Evolutionary conservation across 1,140 invertebrate genomes (phyloP).

Genomic region (Ceratoteleas bidentatus): DNA sequence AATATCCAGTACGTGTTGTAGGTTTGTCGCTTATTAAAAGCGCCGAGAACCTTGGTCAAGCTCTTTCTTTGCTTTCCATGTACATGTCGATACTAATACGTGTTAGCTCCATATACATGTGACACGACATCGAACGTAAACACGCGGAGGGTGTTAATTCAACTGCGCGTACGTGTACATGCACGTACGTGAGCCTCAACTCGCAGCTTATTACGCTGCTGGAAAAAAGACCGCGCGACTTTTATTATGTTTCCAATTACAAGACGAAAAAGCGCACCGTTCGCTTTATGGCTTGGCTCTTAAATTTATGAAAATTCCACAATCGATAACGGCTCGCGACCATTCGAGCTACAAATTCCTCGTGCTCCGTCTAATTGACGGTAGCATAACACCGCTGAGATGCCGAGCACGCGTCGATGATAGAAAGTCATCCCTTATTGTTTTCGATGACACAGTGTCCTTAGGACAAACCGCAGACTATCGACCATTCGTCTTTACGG

Average conservation of each 20-base stretch:
- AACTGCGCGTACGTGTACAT: slow-evolving; percentile 64
- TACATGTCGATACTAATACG: slow-evolving; percentile 58
- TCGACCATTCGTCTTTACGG: slow-evolving; percentile 37
- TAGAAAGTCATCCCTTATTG: slow-evolving; percentile 75
- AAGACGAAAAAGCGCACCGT: too few species aligned
- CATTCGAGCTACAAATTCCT: too few species aligned
- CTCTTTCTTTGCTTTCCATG: slow-evolving; percentile 62
- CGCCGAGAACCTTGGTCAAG: slow-evolving; percentile 70
- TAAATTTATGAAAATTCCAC: too few species aligned
- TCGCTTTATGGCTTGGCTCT: too few species aligned
- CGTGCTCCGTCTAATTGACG: too few species aligned
- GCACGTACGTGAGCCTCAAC: slow-evolving; percentile 63
- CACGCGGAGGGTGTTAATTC: slow-evolving; percentile 66
- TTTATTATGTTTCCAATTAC: slow-evolving; percentile 63
- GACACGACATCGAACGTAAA: slow-evolving; percentile 59
- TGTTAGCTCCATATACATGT: slow-evolving; percentile 51
- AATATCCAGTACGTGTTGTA: slow-evolving; percentile 76
- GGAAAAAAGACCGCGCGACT: slow-evolving; percentile 56
- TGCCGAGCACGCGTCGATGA: slow-evolving; percentile 73
- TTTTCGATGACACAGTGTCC: slow-evolving; percentile 73
- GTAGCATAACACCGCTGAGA: too few species aligned
- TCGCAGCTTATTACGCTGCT: slow-evolving; percentile 73
- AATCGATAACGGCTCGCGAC: too few species aligned
- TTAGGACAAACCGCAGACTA: slow-evolving; percentile 68
- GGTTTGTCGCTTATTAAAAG: slow-evolving; percentile 79